A percentile compares a stretch with the other conserved stretches of the same genome.
Conservation (phyloP, 1,140 invertebrate genomes). For the Pristionchus pacificus region DNA sequence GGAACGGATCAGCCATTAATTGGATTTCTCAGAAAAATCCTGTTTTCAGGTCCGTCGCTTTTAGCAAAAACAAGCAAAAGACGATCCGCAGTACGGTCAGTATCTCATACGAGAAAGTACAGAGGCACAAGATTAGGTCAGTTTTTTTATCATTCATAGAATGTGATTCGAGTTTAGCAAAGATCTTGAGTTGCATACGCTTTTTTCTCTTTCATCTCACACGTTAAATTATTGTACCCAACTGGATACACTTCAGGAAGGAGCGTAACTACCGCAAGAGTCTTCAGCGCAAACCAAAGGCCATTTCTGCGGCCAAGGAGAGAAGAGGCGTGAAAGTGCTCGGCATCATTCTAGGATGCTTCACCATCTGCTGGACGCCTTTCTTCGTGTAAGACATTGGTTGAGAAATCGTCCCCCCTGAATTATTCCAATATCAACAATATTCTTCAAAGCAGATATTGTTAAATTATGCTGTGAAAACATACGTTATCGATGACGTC, state of each 20-base stretch:
- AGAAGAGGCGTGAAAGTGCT: slow-evolving; percentile 54
- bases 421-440: too few species aligned
- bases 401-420: neutral
- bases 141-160: neutral
- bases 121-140: slow-evolving; percentile 51
- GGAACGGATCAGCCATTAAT: too few species aligned
- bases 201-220: too few species aligned
- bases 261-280: slow-evolving; percentile 52
- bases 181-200: slow-evolving; percentile 20
- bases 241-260: slow-evolving; percentile 42
- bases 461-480: too few species aligned
- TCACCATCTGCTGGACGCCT: slow-evolving; percentile 57
- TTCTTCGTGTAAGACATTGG: slow-evolving; percentile 47
- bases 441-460: too few species aligned
- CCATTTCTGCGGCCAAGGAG: slow-evolving; percentile 57
- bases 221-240: too few species aligned
- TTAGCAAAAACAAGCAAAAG: slow-evolving; percentile 8
- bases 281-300: slow-evolving; percentile 53
- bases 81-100: slow-evolving; percentile 21
- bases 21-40: neutral
- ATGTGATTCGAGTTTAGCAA: slow-evolving; percentile 11
- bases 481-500: too few species aligned
- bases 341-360: slow-evolving; percentile 56
- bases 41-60: neutral
- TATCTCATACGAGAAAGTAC: slow-evolving; percentile 55